Evolutionary conservation across 2,888 invertebrate species (phyloP).

Genomic region (Slavum lentiscoides): DNA sequence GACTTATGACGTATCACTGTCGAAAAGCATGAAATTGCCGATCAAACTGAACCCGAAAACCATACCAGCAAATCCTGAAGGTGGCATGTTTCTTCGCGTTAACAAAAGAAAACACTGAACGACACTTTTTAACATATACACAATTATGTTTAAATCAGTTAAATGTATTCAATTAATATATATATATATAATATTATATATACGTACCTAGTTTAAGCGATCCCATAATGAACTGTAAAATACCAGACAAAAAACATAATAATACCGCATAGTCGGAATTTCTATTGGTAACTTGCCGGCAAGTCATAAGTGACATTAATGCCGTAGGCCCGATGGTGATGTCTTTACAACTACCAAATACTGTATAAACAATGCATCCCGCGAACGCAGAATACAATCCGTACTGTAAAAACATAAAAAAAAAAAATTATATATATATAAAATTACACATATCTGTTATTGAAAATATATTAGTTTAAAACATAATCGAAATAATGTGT

Average conservation of each 20-base stretch:
- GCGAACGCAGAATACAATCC: conserved; percentile 93
- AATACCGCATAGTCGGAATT: conserved; percentile 77
- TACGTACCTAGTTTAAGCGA: conserved; percentile 76
- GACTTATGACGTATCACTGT: conserved; percentile 19
- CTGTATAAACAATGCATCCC: conserved; percentile 87
- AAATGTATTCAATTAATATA: too few relatives aligned
- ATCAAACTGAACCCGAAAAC: conserved; percentile 41
- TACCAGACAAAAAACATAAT: conserved; percentile 79
- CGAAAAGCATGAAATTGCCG: conserved; percentile 33
- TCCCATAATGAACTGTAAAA: conserved; percentile 81
- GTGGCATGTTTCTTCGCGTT: conserved; percentile 38
- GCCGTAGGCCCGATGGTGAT: conserved; percentile 91
- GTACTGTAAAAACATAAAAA: conserved; percentile 68
- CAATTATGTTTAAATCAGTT: too few relatives aligned
- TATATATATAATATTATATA: too few relatives aligned
- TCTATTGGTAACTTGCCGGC: conserved; percentile 73
- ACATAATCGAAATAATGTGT: too few relatives aligned
- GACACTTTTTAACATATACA: too few relatives aligned
- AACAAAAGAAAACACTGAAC: conserved; percentile 6
- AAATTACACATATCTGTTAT: background rate
- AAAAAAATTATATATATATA: too few relatives aligned
- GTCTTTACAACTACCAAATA: conserved; percentile 87
- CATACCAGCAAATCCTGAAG: conserved; percentile 43
- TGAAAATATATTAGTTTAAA: background rate
- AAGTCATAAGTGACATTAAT: conserved; percentile 89